Evolutionary conservation across 2,797 vertebrate genomes (phyloP), one percentile per base, ranked within the genome.

Genomic region (Argentina silus): DNA sequence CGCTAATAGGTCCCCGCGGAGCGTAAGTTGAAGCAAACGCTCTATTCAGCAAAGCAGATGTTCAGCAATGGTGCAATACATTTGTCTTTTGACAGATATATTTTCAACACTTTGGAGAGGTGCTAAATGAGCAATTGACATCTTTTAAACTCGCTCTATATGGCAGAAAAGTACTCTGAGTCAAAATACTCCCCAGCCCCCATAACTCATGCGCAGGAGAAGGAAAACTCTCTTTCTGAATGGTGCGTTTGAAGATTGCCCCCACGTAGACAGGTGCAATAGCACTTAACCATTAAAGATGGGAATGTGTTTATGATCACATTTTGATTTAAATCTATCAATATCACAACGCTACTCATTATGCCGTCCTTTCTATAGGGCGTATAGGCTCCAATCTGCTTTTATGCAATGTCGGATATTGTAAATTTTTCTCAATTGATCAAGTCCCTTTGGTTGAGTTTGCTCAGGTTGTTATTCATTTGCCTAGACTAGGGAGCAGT

Each of bases 21-120:
- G 93, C 84, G 80, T 68, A 79, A 67, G 70, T 79, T 60, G 79
- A 76, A 82, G 83, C 84, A 84, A 88, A 87, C 80, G 85, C 83
- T 82, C 88, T 73, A 70, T 76, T 88, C 90, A 89, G 80, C 86
- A 82, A 90, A 91, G 90, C 92, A 92, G 90, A 91, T 93, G 91
- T 91, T 93, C 85, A 59, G 72, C 87, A 84, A 87, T 81, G 86
- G 87, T 81, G 87, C 78, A 80, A 66, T 63, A 83, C 83, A 81
- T 86, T 87, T 85, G 84, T 86, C 88, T 91, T 92, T 84, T 90
- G 86, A 90, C 88, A 86, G 80, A 87, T 90, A 88, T 81, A 83
- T 84, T 86, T 84, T 82, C 81, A 86, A 82, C 86, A 85, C 85
- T 81, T 89, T 67, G 80, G 77, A 86, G 85, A 87, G 76, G 83